These are phyloP conservation scores for Mastigias papua DNA, from an alignment of 30 jellyfish, hydroid and myxozoan species.

Conservation along the genomic window DNA sequence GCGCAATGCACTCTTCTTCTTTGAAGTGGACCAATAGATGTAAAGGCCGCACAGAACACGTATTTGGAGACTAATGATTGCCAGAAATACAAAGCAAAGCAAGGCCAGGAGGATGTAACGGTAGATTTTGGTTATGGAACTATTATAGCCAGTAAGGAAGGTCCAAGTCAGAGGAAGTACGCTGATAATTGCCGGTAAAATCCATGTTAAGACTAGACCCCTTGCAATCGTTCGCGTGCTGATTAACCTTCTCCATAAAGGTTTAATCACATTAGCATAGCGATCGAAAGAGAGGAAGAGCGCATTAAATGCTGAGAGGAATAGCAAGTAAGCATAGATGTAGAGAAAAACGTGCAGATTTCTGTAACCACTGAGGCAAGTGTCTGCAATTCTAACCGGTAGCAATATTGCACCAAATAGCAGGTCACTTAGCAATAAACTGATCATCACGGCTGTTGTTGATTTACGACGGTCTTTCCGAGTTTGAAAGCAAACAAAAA, in stretches of 20 bases:
- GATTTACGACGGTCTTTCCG: conserved; percentile 64
- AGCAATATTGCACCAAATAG: conserved; percentile 53
- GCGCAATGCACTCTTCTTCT: conserved; percentile 24
- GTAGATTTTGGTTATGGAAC: conserved; percentile 36
- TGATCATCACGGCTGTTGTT: conserved; percentile 60
- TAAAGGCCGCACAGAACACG: conserved; percentile 42
- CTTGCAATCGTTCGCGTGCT: conserved; percentile 35
- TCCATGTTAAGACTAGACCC: conserved; percentile 54
- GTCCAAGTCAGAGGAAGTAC: conserved; percentile 55
- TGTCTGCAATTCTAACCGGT: conserved; percentile 49
- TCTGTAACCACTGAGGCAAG: background rate
- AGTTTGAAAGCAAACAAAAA: conserved; percentile 4
- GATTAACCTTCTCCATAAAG: conserved; percentile 69
- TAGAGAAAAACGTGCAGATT: conserved; percentile 26
- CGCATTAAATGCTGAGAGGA: conserved; percentile 62
- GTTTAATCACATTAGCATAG: conserved; percentile 60
- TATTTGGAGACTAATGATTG: conserved; percentile 22
- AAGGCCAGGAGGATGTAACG: conserved; percentile 31
- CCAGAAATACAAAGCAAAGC: conserved; percentile 2
- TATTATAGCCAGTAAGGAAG: conserved; percentile 40
- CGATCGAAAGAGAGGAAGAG: conserved; percentile 63
- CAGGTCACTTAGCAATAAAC: conserved; percentile 44
- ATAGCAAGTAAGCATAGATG: conserved; percentile 50
- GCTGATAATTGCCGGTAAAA: conserved; percentile 43
- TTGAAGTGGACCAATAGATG: conserved; percentile 47